Conservation (phyloP, 2,797 vertebrate species). For the Luscinia megarhynchos region DNA sequence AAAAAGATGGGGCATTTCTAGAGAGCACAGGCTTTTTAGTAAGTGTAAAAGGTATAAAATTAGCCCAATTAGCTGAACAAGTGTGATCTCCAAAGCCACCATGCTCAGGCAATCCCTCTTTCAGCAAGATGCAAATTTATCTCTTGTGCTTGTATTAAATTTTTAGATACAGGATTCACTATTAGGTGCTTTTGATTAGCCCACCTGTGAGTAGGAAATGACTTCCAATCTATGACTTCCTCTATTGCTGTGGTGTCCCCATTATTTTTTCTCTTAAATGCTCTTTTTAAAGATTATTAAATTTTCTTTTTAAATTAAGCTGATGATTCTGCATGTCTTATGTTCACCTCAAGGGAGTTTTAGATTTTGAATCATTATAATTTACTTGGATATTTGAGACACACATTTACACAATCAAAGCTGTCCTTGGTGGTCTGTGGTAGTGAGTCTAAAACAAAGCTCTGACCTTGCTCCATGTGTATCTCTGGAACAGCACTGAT, state of each 20-base stretch:
- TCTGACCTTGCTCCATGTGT: background rate
- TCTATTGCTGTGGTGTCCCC: background rate
- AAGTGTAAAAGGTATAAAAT: background rate
- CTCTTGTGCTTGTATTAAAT: background rate
- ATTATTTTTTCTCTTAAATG: background rate
- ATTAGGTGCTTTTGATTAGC: background rate
- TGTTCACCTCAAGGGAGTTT: background rate
- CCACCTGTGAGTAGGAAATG: background rate
- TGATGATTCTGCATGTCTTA: background rate
- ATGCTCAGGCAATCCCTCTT: background rate
- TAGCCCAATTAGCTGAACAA: background rate
- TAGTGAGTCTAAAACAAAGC: background rate
- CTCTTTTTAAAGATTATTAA: background rate
- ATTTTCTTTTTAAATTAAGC: background rate
- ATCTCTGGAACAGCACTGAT: background rate
- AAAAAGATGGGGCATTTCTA: background rate
- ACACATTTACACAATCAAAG: background rate
- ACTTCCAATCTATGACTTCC: background rate
- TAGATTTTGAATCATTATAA: background rate
- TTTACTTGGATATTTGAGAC: background rate
- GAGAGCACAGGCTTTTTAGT: background rate
- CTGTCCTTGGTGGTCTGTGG: background rate
- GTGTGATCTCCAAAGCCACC: background rate
- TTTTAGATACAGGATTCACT: background rate
- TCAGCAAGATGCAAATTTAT: background rate